Evolutionary conservation across 2,797 vertebrate species (phyloP), one percentile per base, ranked within the genome.

Genomic region (Trematomus bernacchii): DNA sequence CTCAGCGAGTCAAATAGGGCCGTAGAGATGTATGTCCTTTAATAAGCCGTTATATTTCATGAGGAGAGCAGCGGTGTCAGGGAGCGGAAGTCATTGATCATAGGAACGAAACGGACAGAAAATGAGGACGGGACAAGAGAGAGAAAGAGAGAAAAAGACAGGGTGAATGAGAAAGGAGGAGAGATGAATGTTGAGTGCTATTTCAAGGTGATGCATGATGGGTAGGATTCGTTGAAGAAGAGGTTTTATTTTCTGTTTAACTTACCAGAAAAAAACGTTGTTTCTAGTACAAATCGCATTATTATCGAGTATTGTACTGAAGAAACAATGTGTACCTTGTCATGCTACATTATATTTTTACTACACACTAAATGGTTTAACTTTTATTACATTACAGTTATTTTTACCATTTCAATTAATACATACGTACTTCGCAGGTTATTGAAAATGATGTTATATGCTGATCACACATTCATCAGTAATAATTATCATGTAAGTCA

Each of bases 11-110:
- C 93, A 94, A 94, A 94, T 91, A 90, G 92, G 93, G 88, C 92
- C 89, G 77, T 68, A 71, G 91, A 92, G 87, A 93, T 93, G 89
- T 91, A 88, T 89, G 91, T 93, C 92, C 93, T 91, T 91, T 96
- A 96, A 95, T 95, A 94, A 91, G 89, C 89, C 30, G 82, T 92
- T 89, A 94, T 95, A 95, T 95, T 95, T 95, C 92, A 95, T 95
- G 89, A 91, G 91, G 85, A 83, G 91, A 89, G 89, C 80, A 76
- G 80, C 14, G 19, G 80, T 89, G 90, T 91, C 85, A 84, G 77
- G 71, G 79, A 85, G 69, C 70, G 90, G 91, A 91, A 93, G 91
- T 90, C 92, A 93, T 93, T 91, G 93, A 95, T 95, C 93, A 91
- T 86, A 83, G 80, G 40, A 68, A 89, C 58, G 30, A 75, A 58